phyloP scores from a whole-genome alignment of 1,140 invertebrate genomes.

The Wasmannia auropunctata region DNA sequence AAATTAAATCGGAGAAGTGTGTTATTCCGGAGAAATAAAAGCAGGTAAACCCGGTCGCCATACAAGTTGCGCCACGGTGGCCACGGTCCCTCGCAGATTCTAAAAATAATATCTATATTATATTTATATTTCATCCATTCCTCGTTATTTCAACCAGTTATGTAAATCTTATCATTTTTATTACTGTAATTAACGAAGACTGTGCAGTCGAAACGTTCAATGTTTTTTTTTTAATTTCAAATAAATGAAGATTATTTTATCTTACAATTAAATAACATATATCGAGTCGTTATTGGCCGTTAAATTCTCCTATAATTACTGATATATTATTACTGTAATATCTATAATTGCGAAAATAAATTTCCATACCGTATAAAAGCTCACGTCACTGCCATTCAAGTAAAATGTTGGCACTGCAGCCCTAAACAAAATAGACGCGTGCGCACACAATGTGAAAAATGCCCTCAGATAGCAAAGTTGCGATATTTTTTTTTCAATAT shows the following conservation, averaged over 20 bases:
- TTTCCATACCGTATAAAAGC: background rate
- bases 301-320: too few species aligned
- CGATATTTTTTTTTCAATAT: constrained; percentile 9
- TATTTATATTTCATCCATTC: too few species aligned
- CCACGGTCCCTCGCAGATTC: constrained; percentile 71
- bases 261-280: too few species aligned
- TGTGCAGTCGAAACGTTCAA: too few species aligned
- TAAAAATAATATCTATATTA: too few species aligned
- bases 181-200: too few species aligned
- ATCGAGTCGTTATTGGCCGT: too few species aligned
- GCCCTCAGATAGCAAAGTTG: background rate
- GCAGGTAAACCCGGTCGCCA: constrained; percentile 71
- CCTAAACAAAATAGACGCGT: background rate
- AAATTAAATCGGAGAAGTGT: constrained; percentile 67
- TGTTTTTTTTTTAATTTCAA: too few species aligned
- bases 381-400: background rate
- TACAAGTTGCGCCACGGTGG: constrained; percentile 29
- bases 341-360: constrained; percentile 10
- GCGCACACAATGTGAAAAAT: background rate
- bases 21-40: constrained; percentile 80
- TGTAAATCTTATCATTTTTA: too few species aligned
- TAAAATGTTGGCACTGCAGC: constrained; percentile 2
- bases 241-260: too few species aligned
- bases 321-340: too few species aligned
- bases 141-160: too few species aligned